Base-by-base conservation (phyloP, 2,113 vertebrate genomes). In the Solea solea region DNA sequence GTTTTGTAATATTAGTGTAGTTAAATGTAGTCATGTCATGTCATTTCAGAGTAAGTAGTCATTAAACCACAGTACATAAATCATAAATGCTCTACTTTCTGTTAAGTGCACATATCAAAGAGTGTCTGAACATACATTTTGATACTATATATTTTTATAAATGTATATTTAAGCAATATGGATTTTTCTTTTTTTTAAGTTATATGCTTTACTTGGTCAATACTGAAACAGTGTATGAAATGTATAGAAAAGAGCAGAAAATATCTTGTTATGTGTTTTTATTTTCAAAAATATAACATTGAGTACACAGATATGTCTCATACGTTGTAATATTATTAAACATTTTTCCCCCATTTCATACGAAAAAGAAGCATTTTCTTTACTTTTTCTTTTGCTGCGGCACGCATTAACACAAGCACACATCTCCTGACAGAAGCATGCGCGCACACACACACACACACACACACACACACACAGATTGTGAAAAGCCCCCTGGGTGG, bases 91-190 rank as follows among this genome's bases (percentile, higher is more conserved):
- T 40, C 50, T 42, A 16, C 28, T 9, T 5, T 34, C 7, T 63
- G 56, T 78, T 40, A 41, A 41, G 34, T 73, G 50, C 67, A 56
- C 11, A 69, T 58, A 50, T 13, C 66, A 9, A 66, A 53, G 15
- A 68, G n/a, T 64, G 13, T 75, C 46, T 61, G 14, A 16, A 10
- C 11, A 80, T 25, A 67, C 50, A 45, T 60, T 75, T 80, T 81
- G 8, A 55, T 78, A 67, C 60, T 34, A 45, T 83, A 62, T 83
- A 78, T 87, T 81, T 89, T 72, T 81, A 40, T 81, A 76, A 63
- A 60, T 72, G 55, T 50, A 69, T 85, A 84, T 83, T 82, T 89
- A 77, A 88, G 46, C 41, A 77, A 57, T 56, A 46, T 48, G 64
- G 34, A 53, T 57, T 62, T 78, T 58, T 21, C 21, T 21, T 21